Evolutionary conservation across 2,797 vertebrate species (phyloP), one percentile per base, ranked within the genome.

Genomic region (Onychomys torridus): DNA sequence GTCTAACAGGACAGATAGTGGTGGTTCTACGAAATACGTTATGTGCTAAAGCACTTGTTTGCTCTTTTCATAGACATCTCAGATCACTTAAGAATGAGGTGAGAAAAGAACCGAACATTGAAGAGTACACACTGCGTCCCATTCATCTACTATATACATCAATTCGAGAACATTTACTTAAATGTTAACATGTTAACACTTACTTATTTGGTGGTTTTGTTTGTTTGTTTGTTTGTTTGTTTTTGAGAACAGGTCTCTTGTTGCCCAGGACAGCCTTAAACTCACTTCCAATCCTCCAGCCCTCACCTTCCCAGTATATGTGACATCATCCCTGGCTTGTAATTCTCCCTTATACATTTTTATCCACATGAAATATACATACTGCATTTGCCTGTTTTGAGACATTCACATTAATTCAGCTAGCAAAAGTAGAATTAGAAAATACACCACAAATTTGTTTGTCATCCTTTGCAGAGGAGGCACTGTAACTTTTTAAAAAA

Each of bases 331-430:
- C 32, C 34, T 71, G 25, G 43, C 59, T 46, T 34, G 27, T 25
- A 49, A 46, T 55, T 86, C 98, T 98, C 69, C 63, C 83, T 91
- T 94, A 67, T 34, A 93, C 94, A 94, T n/a, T 93, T 97, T 12
- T 95, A 88, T 96, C 90, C 75, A 61, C 79, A 76, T 75, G 90
- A 94, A 71, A n/a, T 96, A 94, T 14, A 5, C 87, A 91, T 75
- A 92, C 57, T 95, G 9, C 88, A 86, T 86, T 90, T 96, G 90
- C 76, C 88, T 95, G 79, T 59, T 93, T 37, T 27, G 3, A 77
- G 43, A 5, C 29, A 79, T 84, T 73, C 97, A 93, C 95, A 85
- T 49, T 90, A 88, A 84, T 78, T 90, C 77, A 77, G 52, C 91
- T 11, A 10, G 57, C 71, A 96, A 96, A 55, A 63, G 91, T 65